Conservation (phyloP, 1,140 invertebrate species). For the Scaptomyza pallida region DNA sequence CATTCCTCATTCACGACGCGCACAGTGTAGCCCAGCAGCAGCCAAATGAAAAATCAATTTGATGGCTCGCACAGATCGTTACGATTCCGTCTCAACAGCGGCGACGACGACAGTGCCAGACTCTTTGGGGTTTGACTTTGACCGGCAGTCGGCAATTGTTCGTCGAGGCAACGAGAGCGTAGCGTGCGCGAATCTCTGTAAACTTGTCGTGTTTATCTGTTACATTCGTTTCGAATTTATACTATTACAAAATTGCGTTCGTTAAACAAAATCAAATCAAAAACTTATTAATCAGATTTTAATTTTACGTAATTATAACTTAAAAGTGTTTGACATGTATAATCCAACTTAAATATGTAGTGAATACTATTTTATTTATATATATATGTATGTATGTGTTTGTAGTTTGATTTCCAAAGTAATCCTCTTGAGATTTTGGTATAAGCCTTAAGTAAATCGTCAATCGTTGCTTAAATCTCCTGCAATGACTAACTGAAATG, state of each 20-base stretch:
- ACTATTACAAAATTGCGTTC: neutral
- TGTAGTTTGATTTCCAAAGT: neutral
- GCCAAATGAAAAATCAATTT: slow-evolving; percentile 80
- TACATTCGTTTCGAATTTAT: neutral
- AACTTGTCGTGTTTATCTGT: slow-evolving; percentile 4
- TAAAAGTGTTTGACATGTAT: neutral
- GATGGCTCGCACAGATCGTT: slow-evolving; percentile 56
- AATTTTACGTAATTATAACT: neutral
- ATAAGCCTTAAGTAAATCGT: neutral
- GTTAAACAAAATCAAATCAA: neutral
- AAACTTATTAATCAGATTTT: neutral
- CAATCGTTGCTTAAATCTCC: neutral
- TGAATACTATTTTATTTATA: neutral
- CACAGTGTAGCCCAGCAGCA: slow-evolving; percentile 68
- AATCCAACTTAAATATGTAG: neutral
- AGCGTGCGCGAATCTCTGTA: neutral
- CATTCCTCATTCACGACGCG: slow-evolving; percentile 12
- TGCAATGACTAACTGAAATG: slow-evolving; percentile 4
- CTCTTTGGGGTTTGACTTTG: slow-evolving; percentile 28
- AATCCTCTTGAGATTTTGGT: neutral
- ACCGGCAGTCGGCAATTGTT: slow-evolving; percentile 60
- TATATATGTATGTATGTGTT: neutral
- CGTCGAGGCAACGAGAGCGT: slow-evolving; percentile 48
- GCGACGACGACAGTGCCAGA: slow-evolving; percentile 22
- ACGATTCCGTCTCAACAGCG: slow-evolving; percentile 28